Evolutionary conservation across 2,888 invertebrate genomes (phyloP).

Genomic region (Notodonta dromedarius): DNA sequence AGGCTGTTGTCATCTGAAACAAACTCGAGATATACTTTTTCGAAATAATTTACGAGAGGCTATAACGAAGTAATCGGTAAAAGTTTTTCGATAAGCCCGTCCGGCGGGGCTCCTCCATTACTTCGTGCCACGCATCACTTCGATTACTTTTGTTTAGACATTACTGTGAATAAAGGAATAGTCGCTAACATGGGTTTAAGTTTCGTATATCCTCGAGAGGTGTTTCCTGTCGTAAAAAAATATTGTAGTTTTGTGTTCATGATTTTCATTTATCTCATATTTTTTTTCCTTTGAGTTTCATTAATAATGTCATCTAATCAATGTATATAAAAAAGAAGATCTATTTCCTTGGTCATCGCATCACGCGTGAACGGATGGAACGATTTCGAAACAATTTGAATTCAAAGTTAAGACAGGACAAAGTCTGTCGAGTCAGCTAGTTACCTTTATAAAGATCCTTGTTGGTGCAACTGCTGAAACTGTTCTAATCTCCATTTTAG

Average conservation of each 20-base stretch:
- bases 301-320: too few relatives aligned
- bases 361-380: too few relatives aligned
- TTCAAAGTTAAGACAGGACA: too few relatives aligned
- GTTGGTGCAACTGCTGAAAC: too few relatives aligned
- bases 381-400: too few relatives aligned
- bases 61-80: constrained; percentile 35
- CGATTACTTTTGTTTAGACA: constrained; percentile 42
- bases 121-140: constrained; percentile 52
- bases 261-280: too few relatives aligned
- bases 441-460: too few relatives aligned
- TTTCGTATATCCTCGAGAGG: neutral
- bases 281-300: neutral
- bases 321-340: too few relatives aligned
- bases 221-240: neutral
- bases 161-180: constrained; percentile 5
- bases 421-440: too few relatives aligned
- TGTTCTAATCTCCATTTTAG: too few relatives aligned
- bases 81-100: constrained; percentile 66
- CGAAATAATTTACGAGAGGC: constrained; percentile 34
- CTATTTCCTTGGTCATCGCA: too few relatives aligned
- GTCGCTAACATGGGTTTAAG: neutral
- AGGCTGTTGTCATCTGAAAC: constrained; percentile 6
- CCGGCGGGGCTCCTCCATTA: constrained; percentile 48
- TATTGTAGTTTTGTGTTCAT: neutral
- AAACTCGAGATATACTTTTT: constrained; percentile 23